Evolutionary conservation across 2,797 vertebrate genomes (phyloP).

Genomic region (Cynodonichthys magdalenae): DNA sequence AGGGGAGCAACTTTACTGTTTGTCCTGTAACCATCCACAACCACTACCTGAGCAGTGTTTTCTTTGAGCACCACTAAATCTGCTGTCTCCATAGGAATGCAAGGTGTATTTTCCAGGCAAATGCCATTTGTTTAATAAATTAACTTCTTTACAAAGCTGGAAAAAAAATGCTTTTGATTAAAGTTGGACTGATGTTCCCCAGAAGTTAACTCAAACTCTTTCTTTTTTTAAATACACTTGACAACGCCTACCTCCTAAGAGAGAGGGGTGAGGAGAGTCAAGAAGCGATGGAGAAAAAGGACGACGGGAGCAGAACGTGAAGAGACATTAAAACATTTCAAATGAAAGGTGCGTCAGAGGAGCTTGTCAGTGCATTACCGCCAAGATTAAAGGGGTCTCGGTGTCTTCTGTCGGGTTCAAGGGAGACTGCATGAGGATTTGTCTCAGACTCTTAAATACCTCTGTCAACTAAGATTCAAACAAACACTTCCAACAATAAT

Average conservation of each 20-base stretch:
- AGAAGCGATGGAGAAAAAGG: slow-evolving; percentile 51
- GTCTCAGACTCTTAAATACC: slow-evolving; percentile 79
- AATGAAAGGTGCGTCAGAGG: slow-evolving; percentile 77
- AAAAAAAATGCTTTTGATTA: slow-evolving; percentile 64
- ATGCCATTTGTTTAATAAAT: slow-evolving; percentile 59
- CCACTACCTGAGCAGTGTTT: neutral
- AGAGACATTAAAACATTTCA: slow-evolving; percentile 79
- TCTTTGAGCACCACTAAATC: slow-evolving; percentile 4
- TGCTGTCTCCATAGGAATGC: slow-evolving; percentile 22
- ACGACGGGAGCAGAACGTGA: slow-evolving; percentile 66
- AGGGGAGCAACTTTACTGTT: no score
- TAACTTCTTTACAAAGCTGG: slow-evolving; percentile 48
- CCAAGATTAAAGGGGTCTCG: slow-evolving; percentile 80
- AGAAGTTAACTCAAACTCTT: slow-evolving; percentile 69
- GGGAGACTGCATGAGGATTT: slow-evolving; percentile 79
- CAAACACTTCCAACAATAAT: slow-evolving; percentile 81
- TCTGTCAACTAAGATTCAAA: slow-evolving; percentile 78
- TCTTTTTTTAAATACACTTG: slow-evolving; percentile 49
- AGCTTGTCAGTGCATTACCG: slow-evolving; percentile 76
- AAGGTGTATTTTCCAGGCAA: slow-evolving; percentile 35
- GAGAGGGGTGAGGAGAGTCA: slow-evolving; percentile 46
- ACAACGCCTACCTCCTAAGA: slow-evolving; percentile 55
- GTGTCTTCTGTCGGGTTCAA: slow-evolving; percentile 78
- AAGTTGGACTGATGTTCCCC: slow-evolving; percentile 72
- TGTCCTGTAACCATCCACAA: no score